Base-by-base conservation (phyloP, 2,888 invertebrate genomes). In the Hyles lineata region DNA sequence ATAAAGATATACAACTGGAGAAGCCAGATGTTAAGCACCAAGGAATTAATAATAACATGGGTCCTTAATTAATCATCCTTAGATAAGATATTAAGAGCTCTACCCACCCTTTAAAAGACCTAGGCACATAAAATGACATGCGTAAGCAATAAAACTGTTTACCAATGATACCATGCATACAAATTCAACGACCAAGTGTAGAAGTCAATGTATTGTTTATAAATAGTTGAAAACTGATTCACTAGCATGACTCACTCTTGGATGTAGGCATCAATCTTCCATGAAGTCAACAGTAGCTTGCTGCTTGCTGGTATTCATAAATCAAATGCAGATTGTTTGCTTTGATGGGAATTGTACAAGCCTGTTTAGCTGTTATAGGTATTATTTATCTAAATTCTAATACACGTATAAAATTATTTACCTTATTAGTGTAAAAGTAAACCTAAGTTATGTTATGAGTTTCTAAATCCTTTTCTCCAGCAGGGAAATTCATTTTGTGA, bases 181-280 rank as follows among this genome's bases (percentile, higher is more conserved):
- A 76, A 76, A 78, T 76, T 76, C 76, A 73, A 52, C 69, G 74
- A 71, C 17, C 55, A 55, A 75, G 74, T 74, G 74, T 75, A 74
- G 76, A 72, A 78, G 74, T 73, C 75, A 69, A 73, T 75, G 74
- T 74, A 74, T 72, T 73, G 71, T 59, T 43, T 50, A 67, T 63
- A 63, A 63, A 63, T 67, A 50, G 43, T 67, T 63, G 35, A 63
- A 35, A 23, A 43, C 50, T 67, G 67, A 67, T 50, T 67, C 67
- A 67, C 21, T 55, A 19, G 67, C 23, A 50, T 67, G 67, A 67
- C 11, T 67, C 67, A 67, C n/a, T 43, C 1, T 50, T 43, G 7
- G 67, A 43, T 43, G 23, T 50, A 23, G 21, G 43, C 67, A 67
- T 67, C 43, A 50, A 67, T 67, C 67, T 67, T 50, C 43, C 50